Base-by-base conservation (phyloP, 2,113 vertebrate genomes). In the Nycticorax nycticorax region DNA sequence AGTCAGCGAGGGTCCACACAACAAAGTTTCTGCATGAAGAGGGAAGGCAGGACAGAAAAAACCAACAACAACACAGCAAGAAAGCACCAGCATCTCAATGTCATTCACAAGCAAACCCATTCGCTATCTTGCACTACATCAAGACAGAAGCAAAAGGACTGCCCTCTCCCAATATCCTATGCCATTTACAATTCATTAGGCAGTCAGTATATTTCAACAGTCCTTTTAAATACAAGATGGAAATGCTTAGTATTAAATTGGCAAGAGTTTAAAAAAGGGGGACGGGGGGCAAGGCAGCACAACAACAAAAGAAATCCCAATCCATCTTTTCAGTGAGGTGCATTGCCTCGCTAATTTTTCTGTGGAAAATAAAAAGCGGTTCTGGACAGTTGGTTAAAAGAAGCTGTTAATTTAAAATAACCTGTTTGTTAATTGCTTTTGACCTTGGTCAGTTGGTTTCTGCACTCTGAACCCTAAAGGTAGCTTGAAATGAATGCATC, bases 361-460 rank as follows among this genome's bases (percentile, higher is more conserved):
- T 66, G 10, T 21, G 8, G 35, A 17, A 21, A n/a, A 45, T 69
- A 89, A 14, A 23, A 76, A 66, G 57, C 37, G 33, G 26, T 55
- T 88, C 67, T 88, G 75, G 85, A 92, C 95, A 97, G 82, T 96
- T 98, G 96, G 87, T 80, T 96, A 93, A 97, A 96, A 97, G 84
- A 84, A 85, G 64, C 68, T 96, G 95, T 98, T 98, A 96, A 98
- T 98, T 98, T 98, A 96, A 97, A 98, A 94, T 97, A 98, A 98
- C 97, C 97, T 98, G 78, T 97, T 98, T 97, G 96, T 97, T 98
- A 98, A 98, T 98, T 98, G 98, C 97, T 96, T 98, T 98, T 97
- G 98, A 97, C 97, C 93, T 94, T 96, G 98, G 98, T 97, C 97
- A 97, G 96, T 96, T 93, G 39, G 94, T 88, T 98, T 91, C 96